phyloP scores from a whole-genome alignment of 2,888 invertebrate genomes.

The Pterostichus niger region DNA sequence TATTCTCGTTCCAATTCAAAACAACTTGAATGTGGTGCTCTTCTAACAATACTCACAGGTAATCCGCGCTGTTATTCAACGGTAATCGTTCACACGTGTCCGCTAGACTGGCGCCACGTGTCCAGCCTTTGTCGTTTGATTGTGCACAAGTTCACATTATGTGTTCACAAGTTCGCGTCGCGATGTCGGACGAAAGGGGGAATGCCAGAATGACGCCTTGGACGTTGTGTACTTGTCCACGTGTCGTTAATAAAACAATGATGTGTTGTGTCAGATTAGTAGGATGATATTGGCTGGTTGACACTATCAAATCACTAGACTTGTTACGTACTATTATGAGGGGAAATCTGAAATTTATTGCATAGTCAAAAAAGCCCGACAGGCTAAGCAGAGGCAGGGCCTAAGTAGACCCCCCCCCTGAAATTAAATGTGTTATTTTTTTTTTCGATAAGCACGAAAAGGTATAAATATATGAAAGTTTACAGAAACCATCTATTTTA shows the following conservation, averaged over 20 bases:
- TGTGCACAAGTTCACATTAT: not conserved
- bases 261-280: not conserved
- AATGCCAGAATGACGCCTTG: no score
- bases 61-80: conserved; percentile 34
- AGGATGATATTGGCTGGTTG: not conserved
- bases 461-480: no score
- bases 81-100: conserved; percentile 55
- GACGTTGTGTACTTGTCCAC: not conserved
- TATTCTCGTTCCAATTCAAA: no score
- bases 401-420: no score
- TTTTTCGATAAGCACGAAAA: no score
- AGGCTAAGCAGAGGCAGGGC: not conserved
- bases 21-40: no score
- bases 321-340: not conserved
- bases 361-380: no score
- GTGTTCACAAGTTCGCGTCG: not conserved
- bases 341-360: no score
- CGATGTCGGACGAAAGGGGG: no score
- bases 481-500: no score
- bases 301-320: not conserved
- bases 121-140: not conserved
- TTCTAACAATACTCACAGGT: not conserved
- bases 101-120: conserved; percentile 33
- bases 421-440: no score
- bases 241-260: conserved; percentile 21